Base-by-base conservation (phyloP, 2,888 invertebrate genomes). In the Papilio demoleus region DNA sequence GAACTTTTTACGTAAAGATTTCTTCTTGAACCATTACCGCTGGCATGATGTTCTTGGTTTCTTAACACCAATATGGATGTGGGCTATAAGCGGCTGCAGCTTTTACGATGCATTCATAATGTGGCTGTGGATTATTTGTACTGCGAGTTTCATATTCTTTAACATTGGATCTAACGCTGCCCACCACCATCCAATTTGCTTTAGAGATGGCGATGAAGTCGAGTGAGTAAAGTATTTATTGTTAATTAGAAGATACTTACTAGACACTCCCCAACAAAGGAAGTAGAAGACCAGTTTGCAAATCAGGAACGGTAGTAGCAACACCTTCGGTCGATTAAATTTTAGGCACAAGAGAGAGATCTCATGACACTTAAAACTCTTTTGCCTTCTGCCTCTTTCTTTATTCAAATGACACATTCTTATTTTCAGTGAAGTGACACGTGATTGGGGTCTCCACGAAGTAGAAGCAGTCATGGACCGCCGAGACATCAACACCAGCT, bases 151-250 rank as follows among this genome's bases (percentile, higher is more conserved):
- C 40, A 78, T 93, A 1, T 96, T 97, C 80, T 91, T 88, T 4
- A 76, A 90, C 0, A 94, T 96, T 71, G 97, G 95, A 2, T 76
- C 95, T 1, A 96, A 95, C 79, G 97, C 96, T 4, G 96, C 95
- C 0, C 97, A 97, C 86, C 97, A 97, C 81, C 96, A 97, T 83
- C 97, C 96, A 0, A 94, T 95, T 66, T 94, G 96, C 60, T 96
- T 95, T 78, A 97, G 97, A 79, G 97, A 97, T 79, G 97, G 97
- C 0, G 97, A 97, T 82, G 85, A 94, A 74, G 89, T 94, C 50
- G 93, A 94, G 95, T 95, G 86, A 75, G 73, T 74, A 36, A 11
- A 45, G 17, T 31, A 38, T 5, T 53, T n/a, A 17, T 12, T 36
- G 45, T 4, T 31, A 31, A 31, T 65, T 59, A n/a, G n/a, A n/a